Evolutionary conservation across 2,113 vertebrate genomes (phyloP).

Genomic region (Tenebrosternarchus preto): DNA sequence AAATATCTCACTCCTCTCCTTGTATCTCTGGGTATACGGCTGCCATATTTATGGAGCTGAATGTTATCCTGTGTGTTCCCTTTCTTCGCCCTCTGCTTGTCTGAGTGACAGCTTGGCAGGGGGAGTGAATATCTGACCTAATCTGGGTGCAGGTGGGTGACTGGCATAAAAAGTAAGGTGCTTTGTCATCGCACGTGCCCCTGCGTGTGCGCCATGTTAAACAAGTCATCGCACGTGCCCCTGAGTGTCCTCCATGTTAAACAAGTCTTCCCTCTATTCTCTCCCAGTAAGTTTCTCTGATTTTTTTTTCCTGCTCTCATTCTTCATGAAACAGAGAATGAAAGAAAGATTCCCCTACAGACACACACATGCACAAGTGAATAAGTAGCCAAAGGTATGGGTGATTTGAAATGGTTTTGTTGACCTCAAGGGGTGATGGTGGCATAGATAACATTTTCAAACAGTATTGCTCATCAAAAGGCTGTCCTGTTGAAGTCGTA

Average conservation of each 20-base stretch:
- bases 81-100: slow-evolving; percentile 42
- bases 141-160: slow-evolving; percentile 74
- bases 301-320: slow-evolving; percentile 23
- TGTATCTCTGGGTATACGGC: slow-evolving; percentile 25
- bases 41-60: slow-evolving; percentile 54
- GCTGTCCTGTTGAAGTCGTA: slow-evolving; percentile 76
- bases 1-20: not conserved
- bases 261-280: slow-evolving; percentile 68
- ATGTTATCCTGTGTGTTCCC: slow-evolving; percentile 61
- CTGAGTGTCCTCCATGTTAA: slow-evolving; percentile 63
- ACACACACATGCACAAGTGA: slow-evolving; percentile 44
- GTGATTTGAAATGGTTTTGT: slow-evolving; percentile 75
- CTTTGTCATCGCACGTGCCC: slow-evolving; percentile 75
- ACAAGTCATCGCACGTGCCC: slow-evolving; percentile 69
- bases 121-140: slow-evolving; percentile 71
- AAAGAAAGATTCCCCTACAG: slow-evolving; percentile 11
- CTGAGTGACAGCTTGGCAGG: slow-evolving; percentile 74
- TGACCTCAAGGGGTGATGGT: slow-evolving; percentile 72
- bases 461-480: slow-evolving; percentile 75
- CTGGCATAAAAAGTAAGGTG: slow-evolving; percentile 62
- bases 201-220: slow-evolving; percentile 62
- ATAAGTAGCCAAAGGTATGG: slow-evolving; percentile 64
- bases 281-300: slow-evolving; percentile 47
- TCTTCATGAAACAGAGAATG: slow-evolving; percentile 5
- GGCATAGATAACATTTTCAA: slow-evolving; percentile 79